Base-by-base conservation (phyloP, 2,888 invertebrate genomes). In the Amblyjoppa proteus region DNA sequence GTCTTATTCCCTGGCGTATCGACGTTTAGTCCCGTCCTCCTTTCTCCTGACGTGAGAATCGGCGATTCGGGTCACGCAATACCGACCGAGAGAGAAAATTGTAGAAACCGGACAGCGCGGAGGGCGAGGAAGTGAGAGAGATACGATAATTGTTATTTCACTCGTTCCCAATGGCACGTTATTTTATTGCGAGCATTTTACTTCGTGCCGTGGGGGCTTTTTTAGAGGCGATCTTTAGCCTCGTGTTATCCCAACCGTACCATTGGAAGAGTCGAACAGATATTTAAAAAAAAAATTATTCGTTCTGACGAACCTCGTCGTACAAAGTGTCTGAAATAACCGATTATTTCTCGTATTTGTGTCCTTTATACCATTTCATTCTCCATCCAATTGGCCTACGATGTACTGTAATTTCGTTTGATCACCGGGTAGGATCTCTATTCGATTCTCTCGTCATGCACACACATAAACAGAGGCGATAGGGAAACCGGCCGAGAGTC, bases 101-200 rank as follows among this genome's bases (percentile, higher is more conserved):
- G 38, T 41, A 69, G 16, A 69, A 69, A 28, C 41, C 11, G 13
- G 13, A 49, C 20, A 11, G 9, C 45, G 5, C 25, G 13, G 25
- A 45, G 16, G n/a, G 25, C 38, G 41, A n/a, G n/a, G 16, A 2
- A 38, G 38, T 7, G 9, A 38, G 9, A 9, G 13, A 69, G 45
- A 45, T 20, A 45, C 69, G 69, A 41, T 45, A 69, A 69, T 68
- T 68, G 68, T 68, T 68, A 68, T 68, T 68, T 68, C 68, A 68
- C 68, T 38, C 41, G 68, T 68, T 68, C 38, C 68, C 56, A 66
- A 20, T 38, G 66, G 66, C 38, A n/a, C 66, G 66, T 66, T 66
- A 66, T 66, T 66, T 66, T 41, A 66, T 66, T 9, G 38, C 45
- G 5, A 68, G 2, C n/a, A 41, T 25, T 41, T 68, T 25, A 41